Percentiles rank a stretch among this genome's conserved stretches.
Evolutionary conservation across 1,140 invertebrate genomes (phyloP).

Genomic region (Cepaea nemoralis): DNA sequence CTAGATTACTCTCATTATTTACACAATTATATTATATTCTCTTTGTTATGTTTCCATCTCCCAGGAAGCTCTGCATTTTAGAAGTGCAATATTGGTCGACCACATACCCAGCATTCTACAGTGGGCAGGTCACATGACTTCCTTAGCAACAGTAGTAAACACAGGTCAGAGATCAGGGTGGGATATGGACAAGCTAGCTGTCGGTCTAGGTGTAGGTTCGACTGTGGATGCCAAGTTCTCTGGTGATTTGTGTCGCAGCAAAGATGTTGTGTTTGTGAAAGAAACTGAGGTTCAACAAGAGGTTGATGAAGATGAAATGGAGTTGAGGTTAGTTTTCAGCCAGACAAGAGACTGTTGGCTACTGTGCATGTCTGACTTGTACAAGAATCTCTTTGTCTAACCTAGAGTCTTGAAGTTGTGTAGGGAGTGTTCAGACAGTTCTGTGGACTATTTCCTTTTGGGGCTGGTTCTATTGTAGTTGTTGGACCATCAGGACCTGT

Average conservation of each 20-base stretch:
- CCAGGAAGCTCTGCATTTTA: constrained; percentile 45
- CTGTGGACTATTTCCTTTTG: too few species aligned
- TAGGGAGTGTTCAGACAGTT: too few species aligned
- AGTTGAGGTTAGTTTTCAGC: constrained; percentile 43
- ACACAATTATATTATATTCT: neutral
- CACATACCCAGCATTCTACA: constrained; percentile 52
- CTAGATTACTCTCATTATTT: too few species aligned
- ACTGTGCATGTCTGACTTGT: too few species aligned
- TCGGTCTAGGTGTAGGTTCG: neutral
- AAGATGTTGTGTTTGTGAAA: constrained; percentile 26
- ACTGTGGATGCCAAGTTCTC: neutral
- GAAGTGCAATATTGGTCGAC: constrained; percentile 14
- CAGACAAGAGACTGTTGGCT: neutral
- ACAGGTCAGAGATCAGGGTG: constrained; percentile 51
- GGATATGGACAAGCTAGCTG: constrained; percentile 40
- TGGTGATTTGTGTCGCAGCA: neutral
- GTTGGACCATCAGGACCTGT: too few species aligned
- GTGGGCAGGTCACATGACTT: constrained; percentile 60
- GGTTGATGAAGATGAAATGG: constrained; percentile 52
- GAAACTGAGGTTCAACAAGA: constrained; percentile 37
- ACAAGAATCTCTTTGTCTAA: too few species aligned
- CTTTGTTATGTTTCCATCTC: neutral
- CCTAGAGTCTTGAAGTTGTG: too few species aligned
- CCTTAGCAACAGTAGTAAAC: constrained; percentile 52
- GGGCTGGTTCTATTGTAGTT: too few species aligned